Conservation (phyloP, 2,888 invertebrate genomes). For the Orchestes rusci region DNA sequence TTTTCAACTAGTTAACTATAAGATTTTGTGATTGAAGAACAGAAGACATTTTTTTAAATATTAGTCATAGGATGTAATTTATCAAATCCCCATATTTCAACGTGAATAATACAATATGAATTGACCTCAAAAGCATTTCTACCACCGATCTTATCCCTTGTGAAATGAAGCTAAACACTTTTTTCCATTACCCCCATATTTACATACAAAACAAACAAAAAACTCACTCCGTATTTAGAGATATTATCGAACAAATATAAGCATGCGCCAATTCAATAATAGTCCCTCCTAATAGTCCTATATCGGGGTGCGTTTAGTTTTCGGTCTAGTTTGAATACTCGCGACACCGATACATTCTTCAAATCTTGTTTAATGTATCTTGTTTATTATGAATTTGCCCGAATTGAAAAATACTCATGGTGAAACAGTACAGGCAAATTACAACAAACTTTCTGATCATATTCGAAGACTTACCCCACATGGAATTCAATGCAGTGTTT, state of each 20-base stretch:
- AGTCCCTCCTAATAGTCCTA: neutral
- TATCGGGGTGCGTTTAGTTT: slow-evolving; percentile 10
- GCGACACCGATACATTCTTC: slow-evolving; percentile 12
- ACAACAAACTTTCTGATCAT: slow-evolving; percentile 49
- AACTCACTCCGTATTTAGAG: slow-evolving; percentile 21
- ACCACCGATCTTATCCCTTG: too few species aligned
- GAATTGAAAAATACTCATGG: slow-evolving; percentile 22
- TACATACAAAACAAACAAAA: slow-evolving; percentile 1
- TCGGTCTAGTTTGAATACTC: slow-evolving; percentile 16
- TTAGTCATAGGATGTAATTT: too few species aligned
- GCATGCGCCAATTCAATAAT: slow-evolving; percentile 34
- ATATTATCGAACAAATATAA: slow-evolving; percentile 37
- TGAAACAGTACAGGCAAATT: slow-evolving; percentile 42
- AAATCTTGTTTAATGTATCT: slow-evolving; percentile 10
- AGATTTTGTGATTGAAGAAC: too few species aligned
- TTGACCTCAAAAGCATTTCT: too few species aligned
- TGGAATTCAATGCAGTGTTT: slow-evolving; percentile 69
- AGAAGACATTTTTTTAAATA: too few species aligned
- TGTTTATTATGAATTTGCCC: slow-evolving; percentile 16
- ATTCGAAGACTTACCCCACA: slow-evolving; percentile 59
- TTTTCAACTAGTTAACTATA: too few species aligned
- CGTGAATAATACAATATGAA: too few species aligned
- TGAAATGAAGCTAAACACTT: too few species aligned
- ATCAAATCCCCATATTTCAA: too few species aligned
- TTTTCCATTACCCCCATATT: too few species aligned